Conservation (phyloP, 2,113 vertebrate genomes). For the Ophiodon elongatus region DNA sequence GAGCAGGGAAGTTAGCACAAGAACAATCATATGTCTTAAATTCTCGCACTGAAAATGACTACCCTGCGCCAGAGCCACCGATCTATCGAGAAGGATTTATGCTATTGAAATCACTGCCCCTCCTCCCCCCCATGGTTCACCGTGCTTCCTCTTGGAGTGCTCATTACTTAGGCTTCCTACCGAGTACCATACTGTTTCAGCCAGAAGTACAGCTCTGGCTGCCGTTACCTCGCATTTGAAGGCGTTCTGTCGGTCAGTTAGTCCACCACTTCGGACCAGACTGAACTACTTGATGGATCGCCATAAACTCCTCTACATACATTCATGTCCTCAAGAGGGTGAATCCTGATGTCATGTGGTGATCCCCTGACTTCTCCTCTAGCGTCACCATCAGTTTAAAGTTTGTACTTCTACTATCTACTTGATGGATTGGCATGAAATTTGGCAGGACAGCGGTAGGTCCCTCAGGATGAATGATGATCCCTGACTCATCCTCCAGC, state of each 20-base stretch:
- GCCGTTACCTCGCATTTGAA: constrained; percentile 19
- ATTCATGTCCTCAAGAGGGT: neutral
- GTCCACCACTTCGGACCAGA: neutral
- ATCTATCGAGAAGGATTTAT: constrained; percentile 62
- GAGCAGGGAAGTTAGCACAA: constrained; percentile 66
- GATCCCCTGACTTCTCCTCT: neutral
- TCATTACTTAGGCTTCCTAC: constrained; percentile 29
- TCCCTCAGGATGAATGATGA: neutral
- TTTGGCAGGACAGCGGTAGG: neutral
- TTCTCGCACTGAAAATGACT: constrained; percentile 66
- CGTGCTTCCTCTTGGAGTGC: constrained; percentile 28
- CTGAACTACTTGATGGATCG: neutral
- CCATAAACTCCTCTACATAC: neutral
- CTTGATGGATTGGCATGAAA: neutral
- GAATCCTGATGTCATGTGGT: neutral
- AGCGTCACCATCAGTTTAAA: neutral
- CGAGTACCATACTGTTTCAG: constrained; percentile 5
- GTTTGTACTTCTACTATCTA: neutral
- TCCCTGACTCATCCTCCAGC: neutral
- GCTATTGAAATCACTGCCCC: constrained; percentile 48
- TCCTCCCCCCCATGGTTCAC: constrained; percentile 20
- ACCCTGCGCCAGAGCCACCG: constrained; percentile 53
- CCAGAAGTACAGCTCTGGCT: constrained; percentile 35
- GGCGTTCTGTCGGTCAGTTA: neutral
- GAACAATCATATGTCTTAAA: constrained; percentile 75